These are phyloP conservation scores for Eupithecia inturbata DNA, from an alignment of 2,888 invertebrate species.

Conservation along the genomic window DNA sequence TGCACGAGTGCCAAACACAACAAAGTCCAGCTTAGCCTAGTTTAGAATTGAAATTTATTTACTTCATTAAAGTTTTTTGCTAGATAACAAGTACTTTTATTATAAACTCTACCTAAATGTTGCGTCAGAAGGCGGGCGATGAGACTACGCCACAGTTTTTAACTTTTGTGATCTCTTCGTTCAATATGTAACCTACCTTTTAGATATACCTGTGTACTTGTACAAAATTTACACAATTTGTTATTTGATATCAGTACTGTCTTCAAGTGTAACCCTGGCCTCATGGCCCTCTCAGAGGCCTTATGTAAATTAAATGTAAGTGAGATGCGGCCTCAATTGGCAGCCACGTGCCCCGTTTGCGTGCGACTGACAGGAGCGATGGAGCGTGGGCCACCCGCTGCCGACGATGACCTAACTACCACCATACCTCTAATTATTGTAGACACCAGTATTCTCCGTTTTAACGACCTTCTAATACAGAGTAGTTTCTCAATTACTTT, in stretches of 20 bases:
- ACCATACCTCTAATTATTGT: conserved; percentile 9
- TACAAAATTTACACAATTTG: neutral
- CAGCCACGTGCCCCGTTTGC: conserved; percentile 51
- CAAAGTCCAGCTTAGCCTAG: neutral
- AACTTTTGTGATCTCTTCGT: no score
- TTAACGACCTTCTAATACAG: neutral
- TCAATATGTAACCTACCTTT: neutral
- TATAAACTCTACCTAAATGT: neutral
- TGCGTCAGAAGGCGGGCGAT: neutral
- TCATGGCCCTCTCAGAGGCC: neutral
- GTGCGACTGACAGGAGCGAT: conserved; percentile 63
- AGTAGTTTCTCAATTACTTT: neutral
- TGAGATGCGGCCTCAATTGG: conserved; percentile 35
- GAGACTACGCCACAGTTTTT: neutral
- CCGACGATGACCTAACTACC: conserved; percentile 44
- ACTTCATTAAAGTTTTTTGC: neutral
- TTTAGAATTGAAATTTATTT: neutral
- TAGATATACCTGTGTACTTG: neutral
- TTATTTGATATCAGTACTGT: neutral
- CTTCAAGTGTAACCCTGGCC: neutral
- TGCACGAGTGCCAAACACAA: neutral
- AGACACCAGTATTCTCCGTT: neutral
- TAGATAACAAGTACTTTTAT: neutral
- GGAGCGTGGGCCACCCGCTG: conserved; percentile 57
- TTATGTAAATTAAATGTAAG: conserved; percentile 23